Evolutionary conservation across 64 coral and sea anemone species (phyloP).

Genomic region (Stichodactyla mertensii): DNA sequence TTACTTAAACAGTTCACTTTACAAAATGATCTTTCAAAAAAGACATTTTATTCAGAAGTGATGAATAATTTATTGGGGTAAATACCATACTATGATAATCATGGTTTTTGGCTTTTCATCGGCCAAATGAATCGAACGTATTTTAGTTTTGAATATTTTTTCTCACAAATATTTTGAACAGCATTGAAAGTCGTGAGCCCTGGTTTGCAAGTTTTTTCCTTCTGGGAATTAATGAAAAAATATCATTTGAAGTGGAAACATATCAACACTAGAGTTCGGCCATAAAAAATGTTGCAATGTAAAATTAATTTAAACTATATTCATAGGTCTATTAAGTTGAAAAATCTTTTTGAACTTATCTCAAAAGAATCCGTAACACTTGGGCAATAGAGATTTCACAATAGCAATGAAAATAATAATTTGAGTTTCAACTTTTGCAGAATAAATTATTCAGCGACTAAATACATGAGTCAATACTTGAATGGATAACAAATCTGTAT

Average conservation of each 20-base stretch:
- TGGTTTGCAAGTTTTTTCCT: not conserved
- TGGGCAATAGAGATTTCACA: not conserved
- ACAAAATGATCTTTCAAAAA: conserved; percentile 13
- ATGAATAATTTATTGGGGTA: conserved; percentile 13
- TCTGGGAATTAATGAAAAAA: not conserved
- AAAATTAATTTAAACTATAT: not conserved
- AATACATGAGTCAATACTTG: conserved; percentile 1
- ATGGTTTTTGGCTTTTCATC: not conserved
- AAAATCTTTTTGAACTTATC: not conserved
- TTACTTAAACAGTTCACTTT: not conserved
- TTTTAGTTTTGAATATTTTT: not conserved
- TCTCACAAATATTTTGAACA: not conserved
- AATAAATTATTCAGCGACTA: not conserved
- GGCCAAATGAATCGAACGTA: not conserved
- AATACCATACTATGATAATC: conserved; percentile 17
- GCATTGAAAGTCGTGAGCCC: not conserved
- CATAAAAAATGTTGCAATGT: not conserved
- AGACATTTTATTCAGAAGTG: conserved; percentile 7
- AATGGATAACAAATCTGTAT: not conserved
- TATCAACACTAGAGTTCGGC: not conserved
- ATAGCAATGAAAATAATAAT: not conserved
- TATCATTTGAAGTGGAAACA: not conserved
- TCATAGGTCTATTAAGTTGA: not conserved
- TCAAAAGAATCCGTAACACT: not conserved
- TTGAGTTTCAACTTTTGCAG: conserved; percentile 5